These are phyloP conservation scores for Lagocephalus sceleratus DNA, from an alignment of 2,797 vertebrate species.

Conservation along the genomic window DNA sequence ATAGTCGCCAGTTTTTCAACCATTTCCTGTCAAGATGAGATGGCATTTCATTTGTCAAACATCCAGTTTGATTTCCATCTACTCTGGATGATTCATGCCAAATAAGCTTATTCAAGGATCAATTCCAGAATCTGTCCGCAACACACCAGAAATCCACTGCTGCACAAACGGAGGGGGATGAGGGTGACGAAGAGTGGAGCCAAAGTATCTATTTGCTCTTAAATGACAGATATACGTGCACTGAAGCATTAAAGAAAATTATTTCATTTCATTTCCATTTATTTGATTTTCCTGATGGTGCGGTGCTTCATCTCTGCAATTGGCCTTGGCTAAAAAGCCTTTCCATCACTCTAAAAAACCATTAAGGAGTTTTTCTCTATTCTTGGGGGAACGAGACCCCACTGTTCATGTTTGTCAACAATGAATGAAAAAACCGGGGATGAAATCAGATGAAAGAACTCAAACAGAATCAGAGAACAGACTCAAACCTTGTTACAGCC, in stretches of 20 bases:
- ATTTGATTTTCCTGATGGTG: constrained; percentile 37
- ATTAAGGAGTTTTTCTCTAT: constrained; percentile 65
- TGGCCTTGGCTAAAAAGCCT: constrained; percentile 42
- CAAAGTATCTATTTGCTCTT: constrained; percentile 27
- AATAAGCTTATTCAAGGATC: constrained; percentile 58
- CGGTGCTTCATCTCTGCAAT: constrained; percentile 34
- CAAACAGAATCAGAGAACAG: constrained; percentile 44
- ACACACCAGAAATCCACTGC: constrained; percentile 19
- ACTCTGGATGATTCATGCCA: constrained; percentile 54
- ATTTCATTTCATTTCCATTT: constrained; percentile 1
- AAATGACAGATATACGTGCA: constrained; percentile 6
- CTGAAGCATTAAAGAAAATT: background rate
- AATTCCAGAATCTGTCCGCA: constrained; percentile 40
- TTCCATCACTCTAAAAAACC: constrained; percentile 60
- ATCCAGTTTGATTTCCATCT: constrained; percentile 26
- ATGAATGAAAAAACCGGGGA: constrained; percentile 55
- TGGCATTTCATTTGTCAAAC: constrained; percentile 42
- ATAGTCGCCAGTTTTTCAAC: constrained; percentile 29
- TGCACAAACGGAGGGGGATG: constrained; percentile 27
- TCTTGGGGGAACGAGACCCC: constrained; percentile 56
- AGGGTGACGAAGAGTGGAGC: constrained; percentile 28
- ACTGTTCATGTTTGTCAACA: constrained; percentile 68
- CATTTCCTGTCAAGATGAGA: constrained; percentile 26
- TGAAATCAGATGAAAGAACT: constrained; percentile 66
- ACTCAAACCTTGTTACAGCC: constrained; percentile 67